Evolutionary conservation across 2,888 invertebrate genomes (phyloP).

Genomic region (Ryuthela nishihirai): DNA sequence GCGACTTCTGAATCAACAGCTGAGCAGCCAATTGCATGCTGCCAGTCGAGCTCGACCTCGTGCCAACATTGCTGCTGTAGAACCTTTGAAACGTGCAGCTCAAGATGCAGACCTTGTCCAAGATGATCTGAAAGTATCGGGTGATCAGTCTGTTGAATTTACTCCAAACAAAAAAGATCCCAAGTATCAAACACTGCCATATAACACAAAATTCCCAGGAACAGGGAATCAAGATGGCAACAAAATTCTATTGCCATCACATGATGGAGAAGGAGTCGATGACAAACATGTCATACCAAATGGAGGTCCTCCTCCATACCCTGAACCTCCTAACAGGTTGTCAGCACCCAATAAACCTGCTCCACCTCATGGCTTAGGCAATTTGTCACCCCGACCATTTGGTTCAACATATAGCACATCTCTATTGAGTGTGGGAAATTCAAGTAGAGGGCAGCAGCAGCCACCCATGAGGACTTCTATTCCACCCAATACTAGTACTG

Average conservation of each 20-base stretch:
- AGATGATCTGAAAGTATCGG: conserved; percentile 22
- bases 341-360: conserved; percentile 17
- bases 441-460: background rate
- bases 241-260: conserved; percentile 3
- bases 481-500: background rate
- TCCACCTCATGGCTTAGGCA: conserved; percentile 27
- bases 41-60: conserved; percentile 31
- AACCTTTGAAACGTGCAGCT: conserved; percentile 49
- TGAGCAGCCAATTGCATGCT: conserved; percentile 57
- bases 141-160: conserved; percentile 25
- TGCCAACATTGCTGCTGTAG: conserved; percentile 50
- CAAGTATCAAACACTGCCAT: conserved; percentile 87
- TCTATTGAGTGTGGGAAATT: no score
- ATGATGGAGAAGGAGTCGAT: conserved; percentile 9
- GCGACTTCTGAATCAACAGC: conserved; percentile 73
- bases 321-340: conserved; percentile 31
- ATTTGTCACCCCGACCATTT: conserved; percentile 47
- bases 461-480: background rate
- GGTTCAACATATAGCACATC: conserved; percentile 45
- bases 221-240: conserved; percentile 4
- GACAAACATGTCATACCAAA: conserved; percentile 17
- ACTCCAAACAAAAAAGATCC: conserved; percentile 58
- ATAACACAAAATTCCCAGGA: conserved; percentile 67
- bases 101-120: conserved; percentile 27
- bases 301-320: conserved; percentile 32